These are phyloP conservation scores for Diabrotica virgifera DNA, from an alignment of 1,140 invertebrate species.

Conservation along the genomic window DNA sequence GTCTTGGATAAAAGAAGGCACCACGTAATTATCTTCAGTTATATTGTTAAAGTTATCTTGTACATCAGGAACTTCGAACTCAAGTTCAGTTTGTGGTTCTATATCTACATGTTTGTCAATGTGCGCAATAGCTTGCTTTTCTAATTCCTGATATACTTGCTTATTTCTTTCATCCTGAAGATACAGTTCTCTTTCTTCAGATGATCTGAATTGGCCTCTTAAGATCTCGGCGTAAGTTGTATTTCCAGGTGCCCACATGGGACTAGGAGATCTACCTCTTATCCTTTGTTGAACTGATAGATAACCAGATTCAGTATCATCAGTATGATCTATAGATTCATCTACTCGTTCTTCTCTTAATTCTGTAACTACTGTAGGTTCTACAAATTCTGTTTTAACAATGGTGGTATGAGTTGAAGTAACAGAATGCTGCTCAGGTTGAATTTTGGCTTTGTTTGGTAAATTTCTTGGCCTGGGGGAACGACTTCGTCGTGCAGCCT, in stretches of 20 bases:
- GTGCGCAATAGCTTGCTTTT: too few relatives aligned
- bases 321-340: slow-evolving; percentile 10
- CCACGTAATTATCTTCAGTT: background rate
- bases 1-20: slow-evolving; percentile 8
- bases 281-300: slow-evolving; percentile 9
- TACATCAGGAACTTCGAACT: background rate
- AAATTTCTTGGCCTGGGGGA: slow-evolving; percentile 32
- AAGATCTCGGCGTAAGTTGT: slow-evolving; percentile 76
- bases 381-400: background rate
- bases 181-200: slow-evolving; percentile 20
- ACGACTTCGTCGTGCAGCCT: slow-evolving; percentile 43
- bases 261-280: slow-evolving; percentile 62
- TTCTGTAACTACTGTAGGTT: background rate
- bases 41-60: background rate
- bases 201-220: slow-evolving; percentile 51
- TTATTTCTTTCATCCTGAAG: background rate
- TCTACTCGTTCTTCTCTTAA: background rate
- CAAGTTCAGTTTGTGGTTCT: background rate
- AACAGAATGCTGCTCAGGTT: background rate
- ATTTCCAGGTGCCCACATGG: slow-evolving; percentile 68
- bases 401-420: background rate
- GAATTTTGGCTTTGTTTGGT: background rate
- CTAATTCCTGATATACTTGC: too few relatives aligned
- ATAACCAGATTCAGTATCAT: background rate
- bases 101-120: background rate